Evolutionary conservation across 2,113 vertebrate species (phyloP), one percentile per base, ranked within the genome.

Genomic region (Kryptolebias marmoratus): DNA sequence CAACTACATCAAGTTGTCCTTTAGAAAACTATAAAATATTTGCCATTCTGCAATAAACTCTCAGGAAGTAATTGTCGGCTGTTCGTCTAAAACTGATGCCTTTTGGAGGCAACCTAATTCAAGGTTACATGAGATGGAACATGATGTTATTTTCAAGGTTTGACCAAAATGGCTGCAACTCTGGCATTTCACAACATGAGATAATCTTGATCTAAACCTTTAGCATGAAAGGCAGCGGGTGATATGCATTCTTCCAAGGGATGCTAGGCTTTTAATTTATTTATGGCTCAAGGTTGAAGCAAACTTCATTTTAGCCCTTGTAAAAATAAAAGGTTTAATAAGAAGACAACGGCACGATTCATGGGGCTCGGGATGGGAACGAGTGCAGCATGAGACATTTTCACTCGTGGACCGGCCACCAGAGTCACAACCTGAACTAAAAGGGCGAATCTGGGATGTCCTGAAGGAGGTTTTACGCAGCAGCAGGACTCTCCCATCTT

Each of bases 241-340:
- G 36, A 36, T 7, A 36, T 36, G 7, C 36, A 42, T 42, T 42
- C 10, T 54, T 55, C 11, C 11, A 11, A 27, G 53, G 28, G 27
- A 54, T 54, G 11, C 28, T 13, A 28, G 12, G 53, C 15, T 45
- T 47, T 45, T 91, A 62, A 89, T 92, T 90, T 79, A 89, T 87
- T 77, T 42, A 90, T 89, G 67, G 83, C 57, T 55, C 9, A 44
- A 47, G 78, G 81, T 71, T 10, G 59, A 71, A 85, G 79, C 63
- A 55, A 60, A 68, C 39, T 58, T 66, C 65, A 83, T 82, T 63
- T 32, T 57, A 32, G 48, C 54, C 62, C 79, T 74, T 80, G 52
- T 85, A 72, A 68, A 71, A 79, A 77, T 56, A 54, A 18, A 42
- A 11, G 12, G 56, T 39, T 39, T n/a, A 10, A 42, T 18, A 42